Conservation (phyloP, 1,140 invertebrate species). For the Magallana angulata region DNA sequence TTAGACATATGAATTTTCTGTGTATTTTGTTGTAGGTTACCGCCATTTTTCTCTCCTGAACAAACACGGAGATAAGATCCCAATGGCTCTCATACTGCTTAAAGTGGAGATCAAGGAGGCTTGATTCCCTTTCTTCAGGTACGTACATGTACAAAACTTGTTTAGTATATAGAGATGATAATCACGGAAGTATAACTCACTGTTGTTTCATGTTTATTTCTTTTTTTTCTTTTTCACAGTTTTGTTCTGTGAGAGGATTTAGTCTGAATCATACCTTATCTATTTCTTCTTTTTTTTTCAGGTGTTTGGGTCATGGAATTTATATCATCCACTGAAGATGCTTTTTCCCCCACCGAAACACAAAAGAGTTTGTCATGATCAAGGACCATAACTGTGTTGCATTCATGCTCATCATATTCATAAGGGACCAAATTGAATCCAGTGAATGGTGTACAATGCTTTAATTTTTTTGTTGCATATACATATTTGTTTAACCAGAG, state of each 20-base stretch:
- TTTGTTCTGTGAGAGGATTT: neutral
- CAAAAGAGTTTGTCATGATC: no score
- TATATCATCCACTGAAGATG: no score
- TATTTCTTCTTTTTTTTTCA: neutral
- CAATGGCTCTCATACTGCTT: conserved; percentile 68
- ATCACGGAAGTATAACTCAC: neutral
- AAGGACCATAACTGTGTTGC: neutral
- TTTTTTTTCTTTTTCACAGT: neutral
- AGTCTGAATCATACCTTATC: neutral
- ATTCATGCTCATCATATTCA: neutral
- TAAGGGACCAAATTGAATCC: neutral
- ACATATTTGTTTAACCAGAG: conserved; percentile 11
- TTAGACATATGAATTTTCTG: no score
- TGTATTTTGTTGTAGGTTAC: conserved; percentile 63
- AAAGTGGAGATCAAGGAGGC: conserved; percentile 62
- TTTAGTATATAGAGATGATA: neutral
- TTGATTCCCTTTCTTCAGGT: neutral
- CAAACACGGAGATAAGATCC: conserved; percentile 65
- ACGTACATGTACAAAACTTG: neutral
- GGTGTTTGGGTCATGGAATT: neutral
- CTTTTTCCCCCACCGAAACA: no score
- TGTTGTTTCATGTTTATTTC: neutral
- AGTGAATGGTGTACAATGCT: neutral
- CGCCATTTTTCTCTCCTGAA: conserved; percentile 71
- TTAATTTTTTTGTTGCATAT: neutral